A percentile compares a stretch with the other conserved stretches of the same genome.
Conservation (phyloP, 2,113 vertebrate genomes). For the Camelus bactrianus region DNA sequence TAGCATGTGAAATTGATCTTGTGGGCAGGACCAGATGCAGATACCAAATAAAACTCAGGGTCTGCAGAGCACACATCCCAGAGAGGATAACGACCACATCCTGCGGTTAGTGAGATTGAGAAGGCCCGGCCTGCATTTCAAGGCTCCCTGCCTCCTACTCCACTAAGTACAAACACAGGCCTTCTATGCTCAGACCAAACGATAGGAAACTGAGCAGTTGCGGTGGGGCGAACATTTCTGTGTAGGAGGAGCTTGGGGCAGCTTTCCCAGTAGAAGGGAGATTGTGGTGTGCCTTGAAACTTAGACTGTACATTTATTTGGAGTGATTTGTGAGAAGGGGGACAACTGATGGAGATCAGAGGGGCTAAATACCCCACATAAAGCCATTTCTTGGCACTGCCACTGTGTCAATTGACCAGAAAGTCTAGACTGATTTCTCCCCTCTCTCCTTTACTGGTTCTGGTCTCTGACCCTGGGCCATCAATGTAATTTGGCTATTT, state of each 20-base stretch:
- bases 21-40: not conserved
- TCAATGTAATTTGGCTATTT: not conserved
- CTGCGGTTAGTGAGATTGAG: not conserved
- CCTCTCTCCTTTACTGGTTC: not conserved
- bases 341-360: not conserved
- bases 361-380: not conserved
- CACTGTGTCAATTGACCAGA: not conserved
- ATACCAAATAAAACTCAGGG: not conserved
- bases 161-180: not conserved
- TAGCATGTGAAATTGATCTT: not conserved
- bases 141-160: not conserved
- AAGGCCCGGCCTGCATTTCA: not conserved
- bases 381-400: not conserved
- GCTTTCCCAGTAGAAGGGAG: not conserved
- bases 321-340: not conserved
- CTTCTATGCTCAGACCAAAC: not conserved
- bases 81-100: not conserved
- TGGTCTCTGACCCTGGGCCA: not conserved
- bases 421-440: not conserved
- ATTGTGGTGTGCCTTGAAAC: not conserved
- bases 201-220: not conserved
- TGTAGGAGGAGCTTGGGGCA: not conserved
- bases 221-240: not conserved
- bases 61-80: not conserved
- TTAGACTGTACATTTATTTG: not conserved